These are phyloP conservation scores for Amyelois transitella DNA, from an alignment of 1,140 invertebrate species.

Conservation along the genomic window DNA sequence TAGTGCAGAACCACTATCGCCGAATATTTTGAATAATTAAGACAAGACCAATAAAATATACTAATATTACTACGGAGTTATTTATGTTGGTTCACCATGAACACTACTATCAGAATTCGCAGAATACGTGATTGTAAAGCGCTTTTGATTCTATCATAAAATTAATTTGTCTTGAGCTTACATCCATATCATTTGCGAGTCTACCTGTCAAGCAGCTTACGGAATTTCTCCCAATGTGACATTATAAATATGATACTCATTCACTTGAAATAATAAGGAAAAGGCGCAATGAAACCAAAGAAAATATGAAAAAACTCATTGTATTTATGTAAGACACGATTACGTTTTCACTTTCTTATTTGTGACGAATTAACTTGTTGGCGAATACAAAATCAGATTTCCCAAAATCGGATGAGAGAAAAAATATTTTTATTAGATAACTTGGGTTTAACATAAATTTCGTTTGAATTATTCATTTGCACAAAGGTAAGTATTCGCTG, in stretches of 20 bases:
- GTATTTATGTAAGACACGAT: slow-evolving; percentile 3
- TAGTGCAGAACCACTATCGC: too few species aligned
- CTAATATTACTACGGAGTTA: too few species aligned
- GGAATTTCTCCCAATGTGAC: not conserved
- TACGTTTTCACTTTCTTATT: slow-evolving; percentile 1
- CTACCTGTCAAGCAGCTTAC: too few species aligned
- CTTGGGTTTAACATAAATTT: not conserved
- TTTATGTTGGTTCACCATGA: too few species aligned
- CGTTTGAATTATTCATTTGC: not conserved
- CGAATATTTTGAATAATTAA: too few species aligned
- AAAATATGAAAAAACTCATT: not conserved
- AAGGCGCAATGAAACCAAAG: not conserved
- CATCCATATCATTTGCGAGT: too few species aligned
- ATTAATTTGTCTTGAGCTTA: too few species aligned
- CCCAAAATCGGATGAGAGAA: not conserved
- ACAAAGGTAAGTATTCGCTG: not conserved
- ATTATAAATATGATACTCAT: not conserved
- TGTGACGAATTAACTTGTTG: slow-evolving; percentile 2
- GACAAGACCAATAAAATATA: too few species aligned
- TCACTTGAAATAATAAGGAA: slow-evolving; percentile 1
- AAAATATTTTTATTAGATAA: not conserved
- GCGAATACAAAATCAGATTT: slow-evolving; percentile 1
- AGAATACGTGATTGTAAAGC: too few species aligned
- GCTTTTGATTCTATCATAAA: too few species aligned
- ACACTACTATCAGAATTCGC: too few species aligned